These are phyloP conservation scores for Actinostola sp. DNA, from an alignment of 92 coral and sea anemone genomes.

Conservation along the genomic window DNA sequence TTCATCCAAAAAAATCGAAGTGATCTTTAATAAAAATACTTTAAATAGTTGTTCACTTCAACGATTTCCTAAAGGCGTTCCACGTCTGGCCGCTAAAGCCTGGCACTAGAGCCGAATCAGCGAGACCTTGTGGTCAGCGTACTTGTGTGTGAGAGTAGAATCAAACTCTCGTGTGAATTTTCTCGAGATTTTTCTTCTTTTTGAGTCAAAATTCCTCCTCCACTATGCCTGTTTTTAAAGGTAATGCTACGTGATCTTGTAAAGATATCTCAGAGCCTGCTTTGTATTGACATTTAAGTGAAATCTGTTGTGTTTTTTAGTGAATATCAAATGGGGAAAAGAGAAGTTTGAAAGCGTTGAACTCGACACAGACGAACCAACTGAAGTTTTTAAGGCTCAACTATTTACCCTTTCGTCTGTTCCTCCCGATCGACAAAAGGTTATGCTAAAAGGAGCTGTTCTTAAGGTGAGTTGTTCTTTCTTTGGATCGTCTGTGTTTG, in stretches of 20 bases:
- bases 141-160: background rate
- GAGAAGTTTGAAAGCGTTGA: conserved; percentile 92
- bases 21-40: conserved; percentile 13
- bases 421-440: conserved; percentile 95
- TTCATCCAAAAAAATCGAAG: background rate
- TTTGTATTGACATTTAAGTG: background rate
- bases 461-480: conserved; percentile 68
- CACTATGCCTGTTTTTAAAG: conserved; percentile 67
- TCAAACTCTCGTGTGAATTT: conserved; percentile 32
- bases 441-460: conserved; percentile 94
- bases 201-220: conserved; percentile 3
- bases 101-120: conserved; percentile 6
- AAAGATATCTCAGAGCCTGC: background rate
- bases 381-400: conserved; percentile 94
- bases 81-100: conserved; percentile 14
- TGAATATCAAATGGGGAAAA: conserved; percentile 92
- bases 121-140: conserved; percentile 24
- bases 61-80: conserved; percentile 19
- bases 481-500: background rate
- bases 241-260: conserved; percentile 2
- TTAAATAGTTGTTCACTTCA: conserved; percentile 18
- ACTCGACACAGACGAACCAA: conserved; percentile 89
- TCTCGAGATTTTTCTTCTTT: conserved; percentile 4
- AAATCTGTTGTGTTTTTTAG: conserved; percentile 40
- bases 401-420: conserved; percentile 92